Percentiles rank a stretch among this genome's conserved stretches.
phyloP scores from a whole-genome alignment of 2,797 vertebrate species.

The Thunnus albacares region DNA sequence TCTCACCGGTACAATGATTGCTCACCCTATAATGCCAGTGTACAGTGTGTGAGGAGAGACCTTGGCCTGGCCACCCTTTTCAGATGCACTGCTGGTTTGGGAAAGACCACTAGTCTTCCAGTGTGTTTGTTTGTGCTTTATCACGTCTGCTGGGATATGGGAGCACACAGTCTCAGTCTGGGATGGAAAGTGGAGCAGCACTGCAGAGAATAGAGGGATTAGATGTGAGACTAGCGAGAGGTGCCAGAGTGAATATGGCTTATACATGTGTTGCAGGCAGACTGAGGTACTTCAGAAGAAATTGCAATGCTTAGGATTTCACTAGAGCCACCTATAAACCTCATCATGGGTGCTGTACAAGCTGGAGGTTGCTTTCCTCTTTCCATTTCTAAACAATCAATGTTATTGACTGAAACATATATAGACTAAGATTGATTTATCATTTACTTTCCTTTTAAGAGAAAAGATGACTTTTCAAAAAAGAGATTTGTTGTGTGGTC shows the following conservation, averaged over 20 bases:
- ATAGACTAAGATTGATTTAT: conserved; percentile 10
- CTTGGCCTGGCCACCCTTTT: conserved; percentile 1
- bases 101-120: conserved; percentile 24
- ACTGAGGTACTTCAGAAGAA: conserved; percentile 26
- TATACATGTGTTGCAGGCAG: conserved; percentile 34
- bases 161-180: conserved; percentile 52
- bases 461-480: not conserved
- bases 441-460: conserved; percentile 11
- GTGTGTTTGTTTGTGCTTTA: conserved; percentile 42
- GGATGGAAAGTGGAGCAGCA: conserved; percentile 67
- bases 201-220: conserved; percentile 76
- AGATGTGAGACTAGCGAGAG: conserved; percentile 54
- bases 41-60: not conserved
- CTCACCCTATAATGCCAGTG: conserved; percentile 5
- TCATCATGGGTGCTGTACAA: conserved; percentile 28
- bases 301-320: conserved; percentile 40
- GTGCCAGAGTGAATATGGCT: conserved; percentile 48
- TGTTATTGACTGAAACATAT: conserved; percentile 36
- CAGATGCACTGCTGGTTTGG: conserved; percentile 25
- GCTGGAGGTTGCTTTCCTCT: conserved; percentile 1
- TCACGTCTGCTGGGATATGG: conserved; percentile 42
- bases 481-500: not conserved
- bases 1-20: conserved; percentile 27
- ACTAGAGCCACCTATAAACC: conserved; percentile 16
- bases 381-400: conserved; percentile 34